Evolutionary conservation across 2,888 invertebrate species (phyloP).

Genomic region (Cheilosia soror): DNA sequence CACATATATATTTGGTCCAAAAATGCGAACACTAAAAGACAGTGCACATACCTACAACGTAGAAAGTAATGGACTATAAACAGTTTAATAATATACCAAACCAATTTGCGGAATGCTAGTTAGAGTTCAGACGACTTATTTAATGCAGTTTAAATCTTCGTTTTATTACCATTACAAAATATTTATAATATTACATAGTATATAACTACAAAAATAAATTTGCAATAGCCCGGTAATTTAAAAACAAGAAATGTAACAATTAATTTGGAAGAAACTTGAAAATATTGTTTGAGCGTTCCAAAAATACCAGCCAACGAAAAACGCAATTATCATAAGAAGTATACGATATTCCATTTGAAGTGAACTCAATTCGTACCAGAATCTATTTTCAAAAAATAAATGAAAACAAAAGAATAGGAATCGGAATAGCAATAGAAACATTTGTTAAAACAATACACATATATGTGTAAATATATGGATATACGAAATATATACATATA

Average conservation of each 20-base stretch:
- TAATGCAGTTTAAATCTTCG: slow-evolving; percentile 12
- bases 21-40: background rate
- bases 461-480: slow-evolving; percentile 27
- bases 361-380: slow-evolving; percentile 9
- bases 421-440: slow-evolving; percentile 29
- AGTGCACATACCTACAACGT: slow-evolving; percentile 17
- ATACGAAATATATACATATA: slow-evolving; percentile 17
- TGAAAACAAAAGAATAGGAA: slow-evolving; percentile 8
- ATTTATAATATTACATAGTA: slow-evolving; percentile 19
- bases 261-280: slow-evolving; percentile 25
- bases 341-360: slow-evolving; percentile 51
- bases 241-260: slow-evolving; percentile 8
- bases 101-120: background rate
- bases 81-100: slow-evolving; percentile 17
- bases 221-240: slow-evolving; percentile 81
- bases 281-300: slow-evolving; percentile 78
- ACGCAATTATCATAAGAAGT: slow-evolving; percentile 80
- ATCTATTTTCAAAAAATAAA: slow-evolving; percentile 23
- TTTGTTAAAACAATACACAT: slow-evolving; percentile 37
- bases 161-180: slow-evolving; percentile 1
- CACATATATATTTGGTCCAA: background rate
- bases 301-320: slow-evolving; percentile 81
- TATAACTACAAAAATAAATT: slow-evolving; percentile 48
- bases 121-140: slow-evolving; percentile 42
- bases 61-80: slow-evolving; percentile 71